Evolutionary conservation across 1,140 invertebrate genomes (phyloP), one percentile per base, ranked within the genome.

Genomic region (Saccostrea glomerata): DNA sequence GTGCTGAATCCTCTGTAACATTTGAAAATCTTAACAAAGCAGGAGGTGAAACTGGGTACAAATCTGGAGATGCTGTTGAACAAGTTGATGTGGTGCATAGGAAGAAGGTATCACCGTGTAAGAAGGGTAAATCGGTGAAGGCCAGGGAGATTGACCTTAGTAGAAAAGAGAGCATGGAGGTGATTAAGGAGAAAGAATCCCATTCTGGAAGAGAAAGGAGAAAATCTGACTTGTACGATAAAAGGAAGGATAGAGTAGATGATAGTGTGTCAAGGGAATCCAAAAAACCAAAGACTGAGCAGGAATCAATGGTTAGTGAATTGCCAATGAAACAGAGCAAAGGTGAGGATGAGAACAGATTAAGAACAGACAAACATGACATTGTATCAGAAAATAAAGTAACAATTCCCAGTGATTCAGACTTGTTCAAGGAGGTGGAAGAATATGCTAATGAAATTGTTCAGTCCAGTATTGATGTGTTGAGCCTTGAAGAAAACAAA

Each of bases 121-220:
- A 77, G 13, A 77, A 77, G 25, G 70, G 70, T 23, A 77, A 77
- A 36, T 30, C 70, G 36, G 70, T 77, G 70, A 36, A 30, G 36
- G 25, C 70, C 12, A 30, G 70, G 25, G 70, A 40, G 12, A 77
- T 77, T 30, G 70, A 77, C 70, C 13, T 77, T 77, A 1, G 9
- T 2, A 30, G 25, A 30, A 77, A 0, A 25, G 70, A 77, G 25
- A 30, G 25, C 23, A 36, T 40, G 70, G 70, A 77, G 70, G 30
- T 0, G 25, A 36, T 15, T 36, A 15, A 77, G 25, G 70, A 77
- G 11, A 30, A 1, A 30, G 70, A 25, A 36, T 77, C 70, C 11
- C 70, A 77, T 77, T 36, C 25, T 77, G 70, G 70, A 77, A 77
- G 70, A 77, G 70, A 77, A 25, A 77, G 70, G 30, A 77, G 70